Percentiles rank a stretch among this genome's conserved stretches.
Conservation (phyloP, 2,797 vertebrate species). For the Graptemys geographica region DNA sequence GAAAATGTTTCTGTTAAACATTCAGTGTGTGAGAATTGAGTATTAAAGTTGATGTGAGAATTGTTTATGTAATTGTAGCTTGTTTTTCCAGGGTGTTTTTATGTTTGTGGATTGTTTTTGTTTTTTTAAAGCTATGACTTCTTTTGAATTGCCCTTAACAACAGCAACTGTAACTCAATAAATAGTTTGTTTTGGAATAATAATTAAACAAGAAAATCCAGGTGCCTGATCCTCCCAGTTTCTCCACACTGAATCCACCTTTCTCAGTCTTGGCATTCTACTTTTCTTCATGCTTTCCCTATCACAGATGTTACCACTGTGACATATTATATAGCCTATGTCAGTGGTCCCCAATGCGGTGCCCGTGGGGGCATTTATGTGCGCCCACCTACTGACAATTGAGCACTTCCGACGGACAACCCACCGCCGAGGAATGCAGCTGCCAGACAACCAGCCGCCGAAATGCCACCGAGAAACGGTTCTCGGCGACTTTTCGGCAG, state of each 20-base stretch:
- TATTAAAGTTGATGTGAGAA: not conserved
- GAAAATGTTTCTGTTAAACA: not conserved
- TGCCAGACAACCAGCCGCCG: too few species aligned
- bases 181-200: constrained; percentile 1
- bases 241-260: not conserved
- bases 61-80: not conserved
- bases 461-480: too few species aligned
- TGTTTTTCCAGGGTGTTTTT: not conserved
- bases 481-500: too few species aligned
- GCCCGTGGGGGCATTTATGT: too few species aligned
- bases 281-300: not conserved
- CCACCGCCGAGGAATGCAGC: too few species aligned
- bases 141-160: not conserved
- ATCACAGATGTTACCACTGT: not conserved
- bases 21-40: not conserved
- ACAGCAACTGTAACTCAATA: not conserved
- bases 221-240: not conserved
- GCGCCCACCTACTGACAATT: too few species aligned
- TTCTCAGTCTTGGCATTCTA: not conserved
- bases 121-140: not conserved
- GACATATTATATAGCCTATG: not conserved
- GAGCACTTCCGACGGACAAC: too few species aligned
- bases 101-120: not conserved
- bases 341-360: not conserved
- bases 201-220: not conserved